Base-by-base conservation (phyloP, 1,140 invertebrate species). In the Zophobas atratus region DNA sequence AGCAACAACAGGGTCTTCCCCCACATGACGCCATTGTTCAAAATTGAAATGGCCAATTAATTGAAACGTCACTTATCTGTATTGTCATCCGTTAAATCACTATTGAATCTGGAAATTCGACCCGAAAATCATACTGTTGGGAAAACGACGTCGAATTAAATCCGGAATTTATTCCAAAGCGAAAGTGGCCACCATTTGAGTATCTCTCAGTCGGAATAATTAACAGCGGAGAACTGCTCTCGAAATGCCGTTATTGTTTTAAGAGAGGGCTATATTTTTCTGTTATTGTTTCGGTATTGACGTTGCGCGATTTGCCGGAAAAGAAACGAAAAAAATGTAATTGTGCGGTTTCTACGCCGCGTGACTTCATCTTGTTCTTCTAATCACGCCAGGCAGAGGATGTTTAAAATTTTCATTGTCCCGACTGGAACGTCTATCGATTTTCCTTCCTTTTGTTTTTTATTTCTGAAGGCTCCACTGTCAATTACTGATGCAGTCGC, bases 1-100 rank as follows among this genome's bases (percentile, higher is more conserved):
- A 32, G 53, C 35, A 20, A 55, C 53, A 55, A 55, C 33, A 34
- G 53, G 32, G 6, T 4, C 53, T 55, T 55, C 53, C 56, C 36
- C 36, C 34, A 60, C 2, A 8, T 36, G 35, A 60, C 35, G 35
- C 36, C 56, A 60, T 60, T 67, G 60, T 67, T 39, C 6, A 39
- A 1, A 67, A 60, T 39, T 60, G 35, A 60, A 60, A 39, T 36
- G 34, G 34, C 34, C 34, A 60, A 67, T 67, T 67, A 67, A 67
- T 67, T 43, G 60, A 67, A 67, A 36, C 33, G 60, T 67, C 60
- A 67, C 60, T 67, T 67, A 67, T 67, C 60, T 67, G n/a, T 67
- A 67, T 67, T 43, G 56, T 36, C 39, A n/a, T 20, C 60, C 60
- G 39, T 67, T 67, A 43, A 67, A 67, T 67, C 43, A 20, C 39